Base-by-base conservation (phyloP, 2,113 vertebrate genomes). In the Myotis brandtii region DNA sequence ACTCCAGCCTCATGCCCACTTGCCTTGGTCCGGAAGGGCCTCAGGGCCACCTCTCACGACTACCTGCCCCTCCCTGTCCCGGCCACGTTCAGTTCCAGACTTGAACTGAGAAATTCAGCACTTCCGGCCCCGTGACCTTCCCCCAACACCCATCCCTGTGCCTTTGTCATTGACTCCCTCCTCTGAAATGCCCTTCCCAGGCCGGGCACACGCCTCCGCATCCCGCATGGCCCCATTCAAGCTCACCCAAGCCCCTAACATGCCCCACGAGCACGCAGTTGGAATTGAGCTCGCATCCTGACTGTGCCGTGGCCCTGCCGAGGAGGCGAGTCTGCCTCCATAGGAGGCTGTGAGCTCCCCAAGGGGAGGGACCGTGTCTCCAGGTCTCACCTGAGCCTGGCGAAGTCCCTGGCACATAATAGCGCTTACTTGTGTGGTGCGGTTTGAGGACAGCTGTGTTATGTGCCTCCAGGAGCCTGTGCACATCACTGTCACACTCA, bases 71-170 rank as follows among this genome's bases (percentile, higher is more conserved):
- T 12, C 34, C 27, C 56, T 10, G 13, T 52, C 25, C 92, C 80
- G 27, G 80, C 23, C 30, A 46, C 54, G 54, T 23, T 56, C 48
- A 32, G 37, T 56, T 86, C 50, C 46, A 52, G 76, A 34, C 48
- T 25, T 32, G 17, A 32, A 32, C 25, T 8, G 27, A 9, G 56
- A 70, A 20, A 17, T n/a, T n/a, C 2, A 2, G 43, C 30, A 6
- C 50, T 64, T 40, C 6, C 2, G 18, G 66, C 59, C 3, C 2
- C 32, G 21, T 0, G 4, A 32, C 40, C 11, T 4, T 1, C 16
- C 27, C 13, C 62, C 10, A 7, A 2, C 13, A 14, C 23, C 48
- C 27, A 16, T 25, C 34, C 23, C 70, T 23, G 43, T n/a, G 82
- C 40, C 30, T 59, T 32, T 27, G 43, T 64, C 56, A 5, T 1